These are phyloP conservation scores for Tachina lurida DNA, from an alignment of 2,888 invertebrate species.

Conservation along the genomic window DNA sequence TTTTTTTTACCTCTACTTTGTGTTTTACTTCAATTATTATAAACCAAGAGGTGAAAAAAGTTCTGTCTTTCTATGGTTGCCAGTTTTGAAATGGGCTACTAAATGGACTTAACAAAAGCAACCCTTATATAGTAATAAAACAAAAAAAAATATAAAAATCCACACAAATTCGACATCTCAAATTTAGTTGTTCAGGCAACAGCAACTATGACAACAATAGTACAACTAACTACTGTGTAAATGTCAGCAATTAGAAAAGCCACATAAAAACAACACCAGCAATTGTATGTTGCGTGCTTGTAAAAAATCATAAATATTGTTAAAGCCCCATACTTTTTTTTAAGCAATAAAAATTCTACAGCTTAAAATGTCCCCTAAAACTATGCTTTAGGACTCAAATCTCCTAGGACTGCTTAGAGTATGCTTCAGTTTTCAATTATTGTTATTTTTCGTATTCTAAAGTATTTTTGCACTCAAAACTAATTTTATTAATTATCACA, in stretches of 20 bases:
- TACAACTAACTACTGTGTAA: constrained; percentile 55
- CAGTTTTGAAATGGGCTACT: too few species aligned
- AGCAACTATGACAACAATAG: constrained; percentile 38
- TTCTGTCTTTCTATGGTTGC: too few species aligned
- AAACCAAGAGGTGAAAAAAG: too few species aligned
- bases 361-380: background rate
- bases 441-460: background rate
- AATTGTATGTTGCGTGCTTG: background rate
- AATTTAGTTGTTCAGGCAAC: constrained; percentile 12
- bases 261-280: constrained; percentile 20
- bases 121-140: too few species aligned
- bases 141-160: background rate
- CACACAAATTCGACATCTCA: background rate
- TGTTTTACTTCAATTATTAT: too few species aligned
- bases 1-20: too few species aligned
- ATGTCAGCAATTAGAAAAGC: constrained; percentile 58
- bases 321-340: too few species aligned
- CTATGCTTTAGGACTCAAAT: background rate
- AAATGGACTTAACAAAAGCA: too few species aligned
- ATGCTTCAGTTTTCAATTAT: background rate
- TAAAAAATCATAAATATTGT: too few species aligned
- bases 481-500: constrained; percentile 21
- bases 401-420: background rate
- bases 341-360: too few species aligned
- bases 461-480: background rate